phyloP scores from a whole-genome alignment of 2,797 vertebrate species.

The Esox lucius region DNA sequence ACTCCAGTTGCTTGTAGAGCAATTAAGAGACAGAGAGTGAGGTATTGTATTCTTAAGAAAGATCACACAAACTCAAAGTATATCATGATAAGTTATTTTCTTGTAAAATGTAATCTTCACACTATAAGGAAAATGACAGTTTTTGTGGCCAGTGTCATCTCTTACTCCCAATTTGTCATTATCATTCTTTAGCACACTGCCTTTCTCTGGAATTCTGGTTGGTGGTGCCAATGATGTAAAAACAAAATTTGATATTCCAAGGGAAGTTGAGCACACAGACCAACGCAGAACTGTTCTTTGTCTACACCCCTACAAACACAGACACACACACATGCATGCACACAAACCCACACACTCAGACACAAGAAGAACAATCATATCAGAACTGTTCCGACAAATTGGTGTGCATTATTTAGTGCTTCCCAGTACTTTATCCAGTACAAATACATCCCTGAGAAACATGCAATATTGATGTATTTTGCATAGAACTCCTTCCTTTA shows the following conservation, averaged over 20 bases:
- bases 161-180: constrained; percentile 48
- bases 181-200: constrained; percentile 41
- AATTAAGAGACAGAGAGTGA: not conserved
- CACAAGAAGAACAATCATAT: not conserved
- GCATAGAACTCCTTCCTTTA: constrained; percentile 47
- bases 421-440: constrained; percentile 70
- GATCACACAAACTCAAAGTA: no score
- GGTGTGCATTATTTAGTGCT: constrained; percentile 77
- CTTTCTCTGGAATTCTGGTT: constrained; percentile 16
- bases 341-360: constrained; percentile 18
- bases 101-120: not conserved
- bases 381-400: constrained; percentile 62
- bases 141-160: constrained; percentile 17
- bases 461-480: constrained; percentile 65
- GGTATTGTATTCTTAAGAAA: no score
- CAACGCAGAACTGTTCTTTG: not conserved
- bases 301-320: constrained; percentile 11
- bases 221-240: constrained; percentile 29
- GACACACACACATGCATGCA: constrained; percentile 22
- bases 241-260: constrained; percentile 48
- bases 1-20: not conserved
- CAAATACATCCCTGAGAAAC: constrained; percentile 73
- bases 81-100: not conserved
- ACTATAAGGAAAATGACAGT: not conserved
- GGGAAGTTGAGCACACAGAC: constrained; percentile 26